Conservation (phyloP, 2,888 invertebrate genomes). For the Molorchus minor region DNA sequence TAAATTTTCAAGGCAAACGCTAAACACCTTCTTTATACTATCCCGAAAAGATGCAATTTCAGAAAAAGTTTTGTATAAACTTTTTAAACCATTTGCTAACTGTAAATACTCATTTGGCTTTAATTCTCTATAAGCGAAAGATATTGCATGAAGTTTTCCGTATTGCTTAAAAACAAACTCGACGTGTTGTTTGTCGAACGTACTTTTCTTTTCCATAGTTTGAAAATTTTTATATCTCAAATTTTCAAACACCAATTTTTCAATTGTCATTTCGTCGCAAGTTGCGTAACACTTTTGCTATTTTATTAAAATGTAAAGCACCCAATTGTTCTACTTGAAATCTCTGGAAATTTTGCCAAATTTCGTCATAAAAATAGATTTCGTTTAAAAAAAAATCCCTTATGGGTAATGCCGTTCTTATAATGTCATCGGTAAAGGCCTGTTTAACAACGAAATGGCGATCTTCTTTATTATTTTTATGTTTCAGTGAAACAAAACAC, state of each 20-base stretch:
- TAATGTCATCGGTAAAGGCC: not conserved
- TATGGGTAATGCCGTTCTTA: constrained; percentile 25
- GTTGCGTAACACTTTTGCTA: constrained; percentile 23
- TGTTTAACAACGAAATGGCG: constrained; percentile 3
- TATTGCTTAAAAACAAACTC: constrained; percentile 36
- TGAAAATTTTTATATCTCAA: constrained; percentile 27
- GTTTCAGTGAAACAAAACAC: not conserved
- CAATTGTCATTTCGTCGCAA: constrained; percentile 2
- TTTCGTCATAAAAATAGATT: constrained; percentile 25
- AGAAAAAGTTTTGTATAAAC: not conserved
- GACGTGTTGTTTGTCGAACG: constrained; percentile 40
- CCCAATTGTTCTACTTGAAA: constrained; percentile 4
- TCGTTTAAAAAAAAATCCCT: constrained; percentile 27
- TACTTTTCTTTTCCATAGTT: constrained; percentile 16
- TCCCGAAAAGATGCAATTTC: not conserved
- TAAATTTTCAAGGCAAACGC: not conserved
- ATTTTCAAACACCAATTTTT: constrained; percentile 38
- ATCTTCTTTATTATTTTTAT: not conserved
- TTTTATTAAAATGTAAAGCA: constrained; percentile 1
- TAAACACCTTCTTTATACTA: not conserved
- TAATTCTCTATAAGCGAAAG: constrained; percentile 36
- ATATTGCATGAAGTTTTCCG: constrained; percentile 42
- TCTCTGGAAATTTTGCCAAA: constrained; percentile 16
- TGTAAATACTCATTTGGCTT: constrained; percentile 29
- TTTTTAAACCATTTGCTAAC: not conserved